Base-by-base conservation (phyloP, 2,888 invertebrate species). In the Salpingus planirostris region DNA sequence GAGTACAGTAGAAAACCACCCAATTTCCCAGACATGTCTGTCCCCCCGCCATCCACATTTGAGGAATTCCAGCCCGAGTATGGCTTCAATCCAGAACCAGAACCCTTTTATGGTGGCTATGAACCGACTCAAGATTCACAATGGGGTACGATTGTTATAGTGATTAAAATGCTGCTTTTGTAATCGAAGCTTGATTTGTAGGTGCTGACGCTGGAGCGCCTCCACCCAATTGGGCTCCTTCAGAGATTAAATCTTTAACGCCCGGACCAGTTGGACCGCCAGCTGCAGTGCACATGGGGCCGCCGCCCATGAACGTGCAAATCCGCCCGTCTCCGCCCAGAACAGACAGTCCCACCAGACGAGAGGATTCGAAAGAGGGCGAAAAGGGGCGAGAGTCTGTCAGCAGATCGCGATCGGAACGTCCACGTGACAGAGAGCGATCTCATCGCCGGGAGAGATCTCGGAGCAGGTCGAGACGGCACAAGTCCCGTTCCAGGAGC, bases 1-100 rank as follows among this genome's bases (percentile, higher is more conserved):
- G 89, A 89, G 62, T 90, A 89, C 62, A 85, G 84, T 24, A 67
- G 80, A 14, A 76, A 77, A 54, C 77, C 77, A 36, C 70, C 73
- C 5, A 74, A 69, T 30, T 74, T 72, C 44, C 75, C 74, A 25
- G 78, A 76, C 45, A 66, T 74, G 71, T 74, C 73, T 28, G 74
- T 77, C 29, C 74, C 76, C 1, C 73, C 71, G n/a, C 72, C 73
- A 8, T 57, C 66, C 52, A 36, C 65, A 49, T 37, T 66, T 54
- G 52, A 69, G 58, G 54, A 56, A 21, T 71, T 69, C 36, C 60
- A 59, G 36, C 63, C 62, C 4, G 64, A 64, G 36, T 64, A 58
- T 42, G 61, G 62, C 18, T 72, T 71, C 40, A 67, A 70, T 50
- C 69, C 71, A 3, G 71, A 72, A 50, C 63, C 69, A 2, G 72